Evolutionary conservation across 2,797 vertebrate species (phyloP).

Genomic region (Lateolabrax maculatus): DNA sequence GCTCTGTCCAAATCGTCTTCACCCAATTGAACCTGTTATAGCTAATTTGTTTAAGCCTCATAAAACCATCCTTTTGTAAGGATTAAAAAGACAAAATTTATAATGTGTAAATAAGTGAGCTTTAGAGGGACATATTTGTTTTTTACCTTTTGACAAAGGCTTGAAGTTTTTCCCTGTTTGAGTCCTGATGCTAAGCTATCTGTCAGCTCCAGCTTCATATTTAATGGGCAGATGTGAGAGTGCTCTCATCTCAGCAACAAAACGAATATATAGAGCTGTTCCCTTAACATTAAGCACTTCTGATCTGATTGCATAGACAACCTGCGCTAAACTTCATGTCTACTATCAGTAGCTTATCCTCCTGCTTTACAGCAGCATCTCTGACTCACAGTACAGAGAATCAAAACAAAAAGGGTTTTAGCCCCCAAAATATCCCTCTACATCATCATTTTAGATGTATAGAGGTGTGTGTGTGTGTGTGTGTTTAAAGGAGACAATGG

Average conservation of each 20-base stretch:
- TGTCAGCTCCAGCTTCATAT: background rate
- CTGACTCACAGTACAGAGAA: conserved; percentile 49
- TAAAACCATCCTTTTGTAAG: background rate
- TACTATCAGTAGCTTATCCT: conserved; percentile 24
- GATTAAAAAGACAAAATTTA: background rate
- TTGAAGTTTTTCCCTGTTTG: background rate
- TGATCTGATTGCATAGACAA: background rate
- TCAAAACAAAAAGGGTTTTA: conserved; percentile 69
- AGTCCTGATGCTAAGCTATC: background rate
- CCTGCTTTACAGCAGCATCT: conserved; percentile 23
- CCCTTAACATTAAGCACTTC: background rate
- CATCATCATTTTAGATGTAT: conserved; percentile 78
- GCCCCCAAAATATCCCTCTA: conserved; percentile 74
- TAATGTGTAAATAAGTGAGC: background rate
- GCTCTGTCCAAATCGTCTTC: background rate
- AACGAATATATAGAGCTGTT: background rate
- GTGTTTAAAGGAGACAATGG: conserved; percentile 80
- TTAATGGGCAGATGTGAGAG: background rate
- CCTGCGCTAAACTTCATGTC: background rate
- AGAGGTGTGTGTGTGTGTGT: conserved; percentile 58
- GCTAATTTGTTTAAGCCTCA: background rate
- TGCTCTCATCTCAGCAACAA: background rate
- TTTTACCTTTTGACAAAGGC: background rate
- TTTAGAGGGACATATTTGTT: background rate
- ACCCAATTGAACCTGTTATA: background rate